phyloP scores from a whole-genome alignment of 2,113 vertebrate genomes.

The Ailurus styani region DNA sequence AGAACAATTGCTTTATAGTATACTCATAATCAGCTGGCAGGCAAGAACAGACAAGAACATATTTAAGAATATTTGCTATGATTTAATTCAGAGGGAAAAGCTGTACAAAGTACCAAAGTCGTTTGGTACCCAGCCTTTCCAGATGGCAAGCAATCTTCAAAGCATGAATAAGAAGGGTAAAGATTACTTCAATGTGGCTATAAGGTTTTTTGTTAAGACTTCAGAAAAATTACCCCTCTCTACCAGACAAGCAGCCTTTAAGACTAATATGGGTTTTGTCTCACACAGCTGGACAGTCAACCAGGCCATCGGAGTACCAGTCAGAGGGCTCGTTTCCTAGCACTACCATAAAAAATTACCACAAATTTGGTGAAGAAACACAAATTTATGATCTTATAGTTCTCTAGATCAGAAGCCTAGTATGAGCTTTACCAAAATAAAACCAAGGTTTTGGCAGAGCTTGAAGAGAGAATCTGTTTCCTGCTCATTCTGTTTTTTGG shows the following conservation, averaged over 20 bases:
- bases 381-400: neutral
- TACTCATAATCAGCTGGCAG: neutral
- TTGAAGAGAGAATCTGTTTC: neutral
- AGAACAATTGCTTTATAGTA: neutral
- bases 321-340: neutral
- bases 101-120: neutral
- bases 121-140: neutral
- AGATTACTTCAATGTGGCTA: neutral
- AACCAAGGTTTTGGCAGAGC: neutral
- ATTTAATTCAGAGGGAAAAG: conserved; percentile 14
- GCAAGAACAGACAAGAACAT: neutral
- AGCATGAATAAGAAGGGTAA: neutral
- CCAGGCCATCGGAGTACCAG: neutral
- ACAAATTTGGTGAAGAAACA: neutral
- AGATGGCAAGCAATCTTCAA: neutral
- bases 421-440: neutral
- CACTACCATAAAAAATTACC: neutral
- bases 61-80: neutral
- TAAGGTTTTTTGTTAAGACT: neutral
- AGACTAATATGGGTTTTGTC: neutral
- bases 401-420: neutral
- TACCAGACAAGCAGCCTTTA: neutral
- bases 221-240: neutral
- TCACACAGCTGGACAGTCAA: neutral
- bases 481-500: neutral